Conservation (phyloP, 2,113 vertebrate species). For the Crotophaga sulcirostris region DNA sequence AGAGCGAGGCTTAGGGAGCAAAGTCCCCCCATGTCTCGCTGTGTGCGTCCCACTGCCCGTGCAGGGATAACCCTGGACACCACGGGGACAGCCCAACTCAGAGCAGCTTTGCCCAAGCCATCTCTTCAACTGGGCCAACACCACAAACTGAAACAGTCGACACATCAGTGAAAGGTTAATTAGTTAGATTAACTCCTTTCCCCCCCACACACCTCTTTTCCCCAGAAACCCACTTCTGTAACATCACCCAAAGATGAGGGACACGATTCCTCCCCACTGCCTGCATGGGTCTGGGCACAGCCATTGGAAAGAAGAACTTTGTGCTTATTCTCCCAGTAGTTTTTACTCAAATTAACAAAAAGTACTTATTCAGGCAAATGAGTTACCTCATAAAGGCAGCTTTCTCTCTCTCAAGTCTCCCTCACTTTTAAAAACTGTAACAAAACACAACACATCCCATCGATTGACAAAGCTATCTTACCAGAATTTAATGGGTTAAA, state of each 20-base stretch:
- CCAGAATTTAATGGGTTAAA: background rate
- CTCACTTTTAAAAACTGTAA: background rate
- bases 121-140: rapidly evolving
- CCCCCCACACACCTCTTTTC: background rate
- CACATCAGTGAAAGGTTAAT: background rate
- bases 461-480: no score
- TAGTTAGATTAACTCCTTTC: background rate
- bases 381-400: background rate
- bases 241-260: background rate
- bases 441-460: background rate
- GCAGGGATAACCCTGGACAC: rapidly evolving
- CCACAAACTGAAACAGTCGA: background rate
- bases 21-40: background rate
- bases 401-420: background rate
- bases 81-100: rapidly evolving
- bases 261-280: rapidly evolving
- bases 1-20: rapidly evolving
- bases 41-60: rapidly evolving
- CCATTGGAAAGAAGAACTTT: background rate
- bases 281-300: background rate
- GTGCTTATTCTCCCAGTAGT: background rate
- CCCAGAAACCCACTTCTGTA: background rate
- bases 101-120: background rate
- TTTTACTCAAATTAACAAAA: background rate
- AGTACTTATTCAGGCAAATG: background rate